Evolutionary conservation across 2,888 invertebrate genomes (phyloP), one percentile per base, ranked within the genome.

Genomic region (Pheosia gnoma): DNA sequence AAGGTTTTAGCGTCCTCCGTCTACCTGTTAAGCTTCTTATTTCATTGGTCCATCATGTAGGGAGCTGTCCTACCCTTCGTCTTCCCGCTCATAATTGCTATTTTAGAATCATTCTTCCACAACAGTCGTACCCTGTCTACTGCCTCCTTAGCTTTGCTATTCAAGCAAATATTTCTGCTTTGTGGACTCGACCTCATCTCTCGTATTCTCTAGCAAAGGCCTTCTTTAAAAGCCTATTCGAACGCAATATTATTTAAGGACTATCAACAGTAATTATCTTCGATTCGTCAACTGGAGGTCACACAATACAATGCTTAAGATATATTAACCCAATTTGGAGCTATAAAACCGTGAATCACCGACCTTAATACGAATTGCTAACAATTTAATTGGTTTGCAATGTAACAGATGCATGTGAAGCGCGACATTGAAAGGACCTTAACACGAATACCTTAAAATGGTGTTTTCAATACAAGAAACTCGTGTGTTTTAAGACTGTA

Each of bases 391-490:
- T 67, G 63, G 47, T 57, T 66, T 59, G 59, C 59, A 64, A 67
- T 62, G 55, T 61, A 54, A 70, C 61, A 65, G 67, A 71, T 69
- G 66, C 25, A 41, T 66, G 56, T 63, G 67, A 62, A 77, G 68
- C 67, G 74, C 70, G 80, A 70, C 82, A 84, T 85, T 86, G 82
- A 65, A 65, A 56, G 64, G 80, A 79, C 85, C 86, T 87, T 85
- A 81, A 43, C 43, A 43, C 9, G 43, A 9, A 8, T 43, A 43
- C 9, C 43, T 25, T 25, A 25, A 25, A 25, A 43, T n/a, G 11
- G n/a, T n/a, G 5, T 47, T 2, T 11, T 47, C 41, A 4, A 47
- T 47, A n/a, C 47, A n/a, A 47, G 47, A 47, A 47, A 47, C n/a
- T 45, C 43, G 43, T 45, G 6, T 9, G 10, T 45, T 45, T 45